Conservation (phyloP, 2,797 vertebrate genomes). For the Epinephelus coioides region DNA sequence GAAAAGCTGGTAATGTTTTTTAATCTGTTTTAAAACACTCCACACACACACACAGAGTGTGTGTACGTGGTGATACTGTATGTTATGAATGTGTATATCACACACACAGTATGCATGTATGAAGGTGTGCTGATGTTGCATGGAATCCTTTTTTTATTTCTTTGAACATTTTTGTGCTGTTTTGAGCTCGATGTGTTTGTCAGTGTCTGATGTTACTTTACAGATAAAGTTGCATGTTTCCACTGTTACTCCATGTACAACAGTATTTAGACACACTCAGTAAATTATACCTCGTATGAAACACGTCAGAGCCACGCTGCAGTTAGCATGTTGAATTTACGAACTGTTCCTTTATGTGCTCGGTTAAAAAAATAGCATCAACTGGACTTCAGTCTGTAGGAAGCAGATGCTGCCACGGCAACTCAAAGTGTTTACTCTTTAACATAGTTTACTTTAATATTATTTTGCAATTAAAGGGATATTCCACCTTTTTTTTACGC, state of each 20-base stretch:
- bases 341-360: neutral
- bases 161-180: neutral
- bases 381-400: neutral
- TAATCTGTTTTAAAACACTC: slow-evolving; percentile 15
- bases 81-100: slow-evolving; percentile 21
- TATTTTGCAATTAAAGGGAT: neutral
- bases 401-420: neutral
- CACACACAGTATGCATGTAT: slow-evolving; percentile 43
- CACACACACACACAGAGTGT: neutral
- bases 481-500: no score
- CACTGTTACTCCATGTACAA: neutral
- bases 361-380: neutral
- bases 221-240: slow-evolving; percentile 37
- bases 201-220: neutral
- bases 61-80: slow-evolving; percentile 1
- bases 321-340: neutral
- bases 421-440: neutral
- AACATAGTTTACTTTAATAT: neutral
- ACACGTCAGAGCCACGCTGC: neutral
- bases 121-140: slow-evolving; percentile 48
- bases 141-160: slow-evolving; percentile 21
- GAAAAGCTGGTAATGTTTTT: slow-evolving; percentile 33
- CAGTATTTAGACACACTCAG: neutral
- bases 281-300: neutral
- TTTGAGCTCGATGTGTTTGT: neutral